Base-by-base conservation (phyloP, 2,888 invertebrate genomes). In the Cyrtodaria siliqua region DNA sequence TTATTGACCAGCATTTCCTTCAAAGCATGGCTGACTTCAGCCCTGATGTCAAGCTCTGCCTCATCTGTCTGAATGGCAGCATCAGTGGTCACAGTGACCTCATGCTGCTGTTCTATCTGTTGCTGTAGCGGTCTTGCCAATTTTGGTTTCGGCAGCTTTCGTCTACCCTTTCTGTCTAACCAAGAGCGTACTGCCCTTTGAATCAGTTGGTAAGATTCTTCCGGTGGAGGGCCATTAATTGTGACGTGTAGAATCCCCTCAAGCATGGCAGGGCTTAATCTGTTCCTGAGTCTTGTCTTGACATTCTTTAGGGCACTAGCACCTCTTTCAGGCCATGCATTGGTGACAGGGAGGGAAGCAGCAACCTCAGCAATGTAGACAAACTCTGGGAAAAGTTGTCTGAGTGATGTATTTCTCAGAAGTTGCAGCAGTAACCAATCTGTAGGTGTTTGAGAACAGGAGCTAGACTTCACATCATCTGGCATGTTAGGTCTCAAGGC, bases 271-370 rank as follows among this genome's bases (percentile, higher is more conserved):
- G 26, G 20, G 16, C 40, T 53, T 12, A 74, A 61, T 52, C 68
- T 60, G 38, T 61, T 76, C 26, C 73, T 55, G 0, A 49, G 76
- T 52, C 47, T 69, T 18, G 71, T 74, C 47, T 81, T 74, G 0
- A 74, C 42, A 1, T 23, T 33, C 56, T 79, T 82, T 27, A 82
- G 23, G 1, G 70, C 56, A 66, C 79, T 79, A 27, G 71, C 75
- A 3, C 71, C 82, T 42, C 77, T 74, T 42, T 82, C 77, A 50
- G 79, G 77, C 74, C 82, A 82, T 16, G 82, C 79, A 72, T 82
- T 82, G 2, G 77, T 61, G 2, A 77, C 69, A 3, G 79, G 79
- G 2, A 79, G n/a, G 23, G 74, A 71, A 0, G 69, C 56, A 47
- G 66, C 73, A 24, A 61, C 70, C 33, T 78, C 80, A 29, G 78